These are phyloP conservation scores for Rhabdophis nuchalis DNA, from an alignment of 2,797 vertebrate genomes.

Conservation along the genomic window DNA sequence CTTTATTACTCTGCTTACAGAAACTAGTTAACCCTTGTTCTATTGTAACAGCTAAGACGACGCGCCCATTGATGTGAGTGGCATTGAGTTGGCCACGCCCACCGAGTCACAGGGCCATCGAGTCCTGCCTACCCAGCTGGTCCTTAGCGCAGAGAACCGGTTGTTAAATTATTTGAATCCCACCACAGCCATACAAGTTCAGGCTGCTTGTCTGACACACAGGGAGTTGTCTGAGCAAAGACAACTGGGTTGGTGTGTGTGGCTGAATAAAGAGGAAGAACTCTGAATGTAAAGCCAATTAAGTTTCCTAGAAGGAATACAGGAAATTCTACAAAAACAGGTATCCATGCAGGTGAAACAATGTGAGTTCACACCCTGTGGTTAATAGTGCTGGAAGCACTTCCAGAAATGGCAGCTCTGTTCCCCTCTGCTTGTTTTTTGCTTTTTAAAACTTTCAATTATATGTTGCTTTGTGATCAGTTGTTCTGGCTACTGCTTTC, in stretches of 20 bases:
- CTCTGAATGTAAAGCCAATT: slow-evolving; percentile 16
- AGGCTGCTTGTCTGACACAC: slow-evolving; percentile 16
- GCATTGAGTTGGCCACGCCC: too few relatives aligned
- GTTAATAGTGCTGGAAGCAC: background rate
- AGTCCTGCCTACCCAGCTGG: too few relatives aligned
- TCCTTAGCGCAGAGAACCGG: too few relatives aligned
- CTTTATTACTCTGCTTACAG: too few relatives aligned
- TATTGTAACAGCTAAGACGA: too few relatives aligned
- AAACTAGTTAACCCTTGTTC: too few relatives aligned
- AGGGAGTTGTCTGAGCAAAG: slow-evolving; percentile 34
- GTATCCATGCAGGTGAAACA: background rate
- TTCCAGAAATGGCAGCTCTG: background rate
- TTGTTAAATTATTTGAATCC: too few relatives aligned
- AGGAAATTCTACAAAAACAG: slow-evolving; percentile 19
- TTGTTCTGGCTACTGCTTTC: background rate
- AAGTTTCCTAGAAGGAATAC: slow-evolving; percentile 9
- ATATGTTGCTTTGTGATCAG: background rate
- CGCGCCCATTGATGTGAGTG: too few relatives aligned
- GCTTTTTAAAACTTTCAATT: background rate
- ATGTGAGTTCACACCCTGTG: background rate
- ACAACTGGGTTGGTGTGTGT: slow-evolving; percentile 17
- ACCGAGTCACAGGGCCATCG: too few relatives aligned
- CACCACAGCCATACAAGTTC: background rate
- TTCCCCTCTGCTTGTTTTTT: background rate
- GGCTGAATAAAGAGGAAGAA: slow-evolving; percentile 26